Base-by-base conservation (phyloP, 2,888 invertebrate genomes). In the Tetrapedia diversipes region DNA sequence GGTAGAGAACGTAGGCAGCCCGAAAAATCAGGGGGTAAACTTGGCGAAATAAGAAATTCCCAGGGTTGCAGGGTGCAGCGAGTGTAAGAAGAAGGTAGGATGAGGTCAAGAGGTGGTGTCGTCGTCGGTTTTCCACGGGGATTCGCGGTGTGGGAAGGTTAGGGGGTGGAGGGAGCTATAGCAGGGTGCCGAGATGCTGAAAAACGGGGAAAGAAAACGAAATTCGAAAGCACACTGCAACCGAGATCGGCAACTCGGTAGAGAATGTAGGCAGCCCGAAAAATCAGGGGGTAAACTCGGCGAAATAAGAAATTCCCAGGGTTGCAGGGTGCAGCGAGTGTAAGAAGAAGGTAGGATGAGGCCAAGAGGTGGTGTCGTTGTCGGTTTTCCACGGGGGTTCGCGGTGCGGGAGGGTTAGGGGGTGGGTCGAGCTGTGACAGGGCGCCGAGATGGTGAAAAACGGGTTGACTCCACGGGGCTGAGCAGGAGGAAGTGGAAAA, bases 401-500 rank as follows among this genome's bases (percentile, higher is more conserved):
- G n/a, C n/a, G n/a, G n/a, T n/a, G n/a, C n/a, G n/a, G n/a, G n/a
- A n/a, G n/a, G n/a, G n/a, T n/a, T n/a, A n/a, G n/a, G n/a, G n/a
- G n/a, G n/a, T n/a, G n/a, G n/a, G n/a, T n/a, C n/a, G n/a, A n/a
- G n/a, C n/a, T n/a, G 54, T 47, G 76, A 69, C 57, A 54, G 68
- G 67, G 54, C 61, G 64, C 63, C n/a, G 76, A 73, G 68, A 76
- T 32, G 65, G 65, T 22, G 41, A 59, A 53, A 59, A 59, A 51
- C 60, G 47, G 68, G 49, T 41, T 43, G 34, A 45, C 8, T 11
- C n/a, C n/a, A 24, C 16, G 56, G 47, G 27, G 57, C 34, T 32
- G 53, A 34, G 51, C 29, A 19, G 22, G 54, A 72, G 68, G 63
- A 74, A 73, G 77, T n/a, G n/a, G 74, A 69, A 54, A 74, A 77